A percentile compares a stretch with the other conserved stretches of the same genome.
These are phyloP conservation scores for Conopomorpha cramerella DNA, from an alignment of 1,140 invertebrate species.

Conservation along the genomic window DNA sequence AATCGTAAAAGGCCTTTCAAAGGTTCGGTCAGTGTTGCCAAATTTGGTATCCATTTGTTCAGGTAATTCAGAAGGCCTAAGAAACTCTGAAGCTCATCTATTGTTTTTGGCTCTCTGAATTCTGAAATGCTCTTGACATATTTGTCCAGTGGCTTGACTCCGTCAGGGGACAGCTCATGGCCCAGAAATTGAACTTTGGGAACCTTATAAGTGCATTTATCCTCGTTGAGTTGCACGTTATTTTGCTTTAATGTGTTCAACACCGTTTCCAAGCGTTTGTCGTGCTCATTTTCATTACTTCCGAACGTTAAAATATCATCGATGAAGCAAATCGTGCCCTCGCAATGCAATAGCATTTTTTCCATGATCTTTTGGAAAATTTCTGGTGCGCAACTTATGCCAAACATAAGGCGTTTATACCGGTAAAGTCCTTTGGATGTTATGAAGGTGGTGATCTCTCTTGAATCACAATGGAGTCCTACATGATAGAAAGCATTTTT, in stretches of 20 bases:
- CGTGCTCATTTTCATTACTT: background rate
- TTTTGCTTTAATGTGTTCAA: background rate
- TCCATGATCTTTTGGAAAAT: background rate
- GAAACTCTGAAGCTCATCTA: slow-evolving; percentile 3
- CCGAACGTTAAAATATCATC: background rate
- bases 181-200: slow-evolving; percentile 1
- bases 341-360: background rate
- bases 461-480: background rate
- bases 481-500: background rate
- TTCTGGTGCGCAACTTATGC: background rate
- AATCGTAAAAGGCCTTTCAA: slow-evolving; percentile 1
- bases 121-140: slow-evolving; percentile 2
- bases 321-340: background rate
- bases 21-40: background rate
- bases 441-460: slow-evolving; percentile 2
- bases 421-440: background rate
- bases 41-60: background rate
- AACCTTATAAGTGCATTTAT: background rate
- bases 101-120: slow-evolving; percentile 1
- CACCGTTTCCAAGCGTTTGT: background rate
- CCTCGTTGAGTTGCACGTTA: background rate
- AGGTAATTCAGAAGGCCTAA: background rate
- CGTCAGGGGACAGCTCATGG: background rate
- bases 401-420: background rate
- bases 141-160: slow-evolving; percentile 1